Base-by-base conservation (phyloP, 2,113 vertebrate genomes). In the Tor tambroides region DNA sequence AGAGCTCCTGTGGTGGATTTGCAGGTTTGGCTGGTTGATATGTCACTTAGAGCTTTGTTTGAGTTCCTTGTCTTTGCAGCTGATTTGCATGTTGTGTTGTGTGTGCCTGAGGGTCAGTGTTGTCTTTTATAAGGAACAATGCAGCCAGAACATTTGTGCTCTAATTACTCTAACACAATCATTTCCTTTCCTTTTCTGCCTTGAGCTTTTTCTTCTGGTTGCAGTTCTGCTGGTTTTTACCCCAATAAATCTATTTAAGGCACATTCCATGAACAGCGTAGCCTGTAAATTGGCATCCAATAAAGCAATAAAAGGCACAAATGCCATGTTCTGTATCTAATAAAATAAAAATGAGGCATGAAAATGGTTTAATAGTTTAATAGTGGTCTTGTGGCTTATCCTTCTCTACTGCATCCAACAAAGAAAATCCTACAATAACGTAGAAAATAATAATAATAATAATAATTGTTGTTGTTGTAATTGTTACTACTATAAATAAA, bases 1-100 rank as follows among this genome's bases (percentile, higher is more conserved):
- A 81, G 11, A 46, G 87, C 81, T 59, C 77, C 56, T 85, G 49
- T 85, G 19, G 79, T 83, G 85, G 83, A 87, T 89, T 83, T 89
- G 51, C 85, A 43, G 88, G 72, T 86, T 85, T 78, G 75, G 30
- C 51, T 30, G 49, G 75, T n/a, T 69, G 74, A 35, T 23, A 2
- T n/a, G 21, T 61, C 56, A 10, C 23, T n/a, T 3, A 61, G 19
- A 59, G 56, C 56, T 86, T 79, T 72, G 59, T 83, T 81, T 74
- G 56, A 85, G 69, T 59, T 78, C n/a, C 38, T 51, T 72, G 65
- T 41, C 14, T 46, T 84, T 61, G n/a, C 72, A 79, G 80, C 85
- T 54, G 82, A 85, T 86, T 69, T 81, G 88, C 67, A 30, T 79
- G 74, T 75, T 56, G 71, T 84, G 76, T 63, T 84, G 67, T 35